These are phyloP conservation scores for Nothocercus julius DNA, from an alignment of 2,113 vertebrate genomes.

Conservation along the genomic window DNA sequence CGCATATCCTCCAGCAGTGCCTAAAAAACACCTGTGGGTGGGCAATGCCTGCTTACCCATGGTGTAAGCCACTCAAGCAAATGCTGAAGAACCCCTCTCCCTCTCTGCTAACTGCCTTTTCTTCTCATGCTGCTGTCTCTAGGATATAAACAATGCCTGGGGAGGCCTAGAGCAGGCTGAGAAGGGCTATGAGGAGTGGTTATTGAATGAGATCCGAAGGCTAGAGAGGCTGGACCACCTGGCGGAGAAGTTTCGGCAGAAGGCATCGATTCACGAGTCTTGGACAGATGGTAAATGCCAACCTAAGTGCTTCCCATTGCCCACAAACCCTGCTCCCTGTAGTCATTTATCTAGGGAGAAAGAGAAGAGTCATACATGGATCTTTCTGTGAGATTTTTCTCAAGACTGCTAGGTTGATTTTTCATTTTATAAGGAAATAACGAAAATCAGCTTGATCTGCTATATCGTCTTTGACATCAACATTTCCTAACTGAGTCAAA, in stretches of 20 bases:
- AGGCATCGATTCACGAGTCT: constrained; percentile 95
- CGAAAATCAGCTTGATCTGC: neutral
- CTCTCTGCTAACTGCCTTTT: constrained; percentile 14
- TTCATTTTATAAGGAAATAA: neutral
- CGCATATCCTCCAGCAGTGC: fast-evolving
- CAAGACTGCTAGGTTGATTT: neutral
- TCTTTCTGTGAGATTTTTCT: neutral
- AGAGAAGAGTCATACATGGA: neutral
- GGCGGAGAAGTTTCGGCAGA: constrained; percentile 97
- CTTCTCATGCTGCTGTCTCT: neutral
- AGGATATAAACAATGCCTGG: constrained; percentile 98
- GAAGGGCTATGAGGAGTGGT: constrained; percentile 98
- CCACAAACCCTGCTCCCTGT: neutral
- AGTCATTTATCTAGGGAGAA: neutral
- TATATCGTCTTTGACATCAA: fast-evolving
- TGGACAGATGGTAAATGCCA: constrained; percentile 93
- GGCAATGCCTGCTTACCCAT: neutral
- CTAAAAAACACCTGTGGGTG: neutral
- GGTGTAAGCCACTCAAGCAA: neutral
- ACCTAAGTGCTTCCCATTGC: neutral
- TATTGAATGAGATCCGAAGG: constrained; percentile 96
- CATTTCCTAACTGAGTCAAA: neutral
- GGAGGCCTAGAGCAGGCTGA: constrained; percentile 93
- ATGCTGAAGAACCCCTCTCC: neutral
- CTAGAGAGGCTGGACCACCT: constrained; percentile 96